A percentile compares a stretch with the other conserved stretches of the same genome.
phyloP scores from a whole-genome alignment of 2,797 vertebrate genomes.

The Alexandromys oeconomus region DNA sequence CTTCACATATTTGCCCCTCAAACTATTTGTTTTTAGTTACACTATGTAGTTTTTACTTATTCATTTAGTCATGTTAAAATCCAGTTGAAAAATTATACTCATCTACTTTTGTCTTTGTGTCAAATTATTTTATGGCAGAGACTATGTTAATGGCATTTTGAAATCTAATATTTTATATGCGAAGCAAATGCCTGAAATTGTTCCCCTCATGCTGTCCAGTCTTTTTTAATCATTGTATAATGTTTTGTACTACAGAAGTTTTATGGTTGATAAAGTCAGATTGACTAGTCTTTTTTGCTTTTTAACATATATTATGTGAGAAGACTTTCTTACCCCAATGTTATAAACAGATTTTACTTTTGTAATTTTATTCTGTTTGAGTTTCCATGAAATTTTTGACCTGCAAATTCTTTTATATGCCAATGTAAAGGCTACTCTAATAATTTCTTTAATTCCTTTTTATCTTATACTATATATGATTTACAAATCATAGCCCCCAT shows the following conservation, averaged over 20 bases:
- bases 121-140: not conserved
- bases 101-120: not conserved
- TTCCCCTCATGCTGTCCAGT: not conserved
- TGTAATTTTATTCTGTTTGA: not conserved
- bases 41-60: not conserved
- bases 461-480: not conserved
- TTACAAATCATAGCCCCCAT: not conserved
- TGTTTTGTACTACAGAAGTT: not conserved
- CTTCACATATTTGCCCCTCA: not conserved
- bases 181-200: not conserved
- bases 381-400: not conserved
- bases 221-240: not conserved
- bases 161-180: slow-evolving; percentile 5
- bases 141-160: not conserved
- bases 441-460: not conserved
- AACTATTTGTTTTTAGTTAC: not conserved
- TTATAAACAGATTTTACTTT: not conserved
- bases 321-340: not conserved
- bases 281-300: not conserved
- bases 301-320: not conserved
- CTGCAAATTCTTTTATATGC: not conserved
- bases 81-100: not conserved
- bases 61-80: not conserved
- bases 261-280: not conserved
- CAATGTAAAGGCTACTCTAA: not conserved